These are phyloP conservation scores for Acomys russatus DNA, from an alignment of 2,797 vertebrate species.

Conservation along the genomic window DNA sequence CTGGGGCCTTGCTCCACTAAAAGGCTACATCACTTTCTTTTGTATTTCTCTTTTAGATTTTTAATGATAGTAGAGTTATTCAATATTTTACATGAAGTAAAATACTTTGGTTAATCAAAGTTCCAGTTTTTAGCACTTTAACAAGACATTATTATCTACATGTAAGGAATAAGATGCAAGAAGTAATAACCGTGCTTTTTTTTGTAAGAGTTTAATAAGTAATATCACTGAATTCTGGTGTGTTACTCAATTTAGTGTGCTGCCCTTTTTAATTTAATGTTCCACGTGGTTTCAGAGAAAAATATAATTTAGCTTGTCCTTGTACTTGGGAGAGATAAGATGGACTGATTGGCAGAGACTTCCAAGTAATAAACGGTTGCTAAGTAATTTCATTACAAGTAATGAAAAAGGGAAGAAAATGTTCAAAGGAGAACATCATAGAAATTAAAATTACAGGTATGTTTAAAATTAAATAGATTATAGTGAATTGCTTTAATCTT, in stretches of 20 bases:
- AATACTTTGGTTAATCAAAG: conserved; percentile 55
- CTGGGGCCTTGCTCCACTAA: neutral
- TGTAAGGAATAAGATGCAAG: conserved; percentile 36
- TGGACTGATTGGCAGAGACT: conserved; percentile 45
- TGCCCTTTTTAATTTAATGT: conserved; percentile 42
- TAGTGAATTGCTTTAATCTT: conserved; percentile 67
- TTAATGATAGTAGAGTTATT: conserved; percentile 15
- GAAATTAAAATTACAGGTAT: conserved; percentile 65
- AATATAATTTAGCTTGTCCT: conserved; percentile 65
- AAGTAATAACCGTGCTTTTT: conserved; percentile 52
- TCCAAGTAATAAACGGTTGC: conserved; percentile 63
- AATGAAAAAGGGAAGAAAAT: conserved; percentile 68
- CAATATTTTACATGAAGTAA: conserved; percentile 62
- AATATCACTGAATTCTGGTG: neutral
- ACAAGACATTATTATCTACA: conserved; percentile 37
- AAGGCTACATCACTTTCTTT: neutral
- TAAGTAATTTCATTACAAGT: conserved; percentile 71
- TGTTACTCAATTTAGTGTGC: conserved; percentile 46
- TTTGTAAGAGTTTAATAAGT: conserved; percentile 34
- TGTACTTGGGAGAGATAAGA: conserved; percentile 56
- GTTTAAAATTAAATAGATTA: conserved; percentile 56
- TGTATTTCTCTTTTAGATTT: neutral
- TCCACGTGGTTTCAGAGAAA: conserved; percentile 35
- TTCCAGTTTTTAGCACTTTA: conserved; percentile 46
- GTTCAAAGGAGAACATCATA: conserved; percentile 48